Percentiles rank a stretch among this genome's conserved stretches.
Evolutionary conservation across 2,797 vertebrate genomes (phyloP).

Genomic region (Pseudochromis fuscus): DNA sequence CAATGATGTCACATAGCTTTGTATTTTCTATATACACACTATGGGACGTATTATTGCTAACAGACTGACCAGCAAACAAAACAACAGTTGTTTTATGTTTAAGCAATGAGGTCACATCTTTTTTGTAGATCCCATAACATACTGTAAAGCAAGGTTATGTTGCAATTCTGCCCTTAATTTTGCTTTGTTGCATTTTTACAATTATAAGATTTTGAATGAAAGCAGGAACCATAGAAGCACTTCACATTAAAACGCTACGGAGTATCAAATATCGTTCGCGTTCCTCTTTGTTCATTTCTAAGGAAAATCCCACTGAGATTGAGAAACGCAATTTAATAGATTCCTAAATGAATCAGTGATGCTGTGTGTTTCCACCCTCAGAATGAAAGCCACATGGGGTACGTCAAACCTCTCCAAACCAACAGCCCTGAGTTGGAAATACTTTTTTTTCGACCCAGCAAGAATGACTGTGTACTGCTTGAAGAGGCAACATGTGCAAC

Average conservation of each 20-base stretch:
- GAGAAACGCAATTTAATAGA: conserved; percentile 55
- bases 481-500: conserved; percentile 49
- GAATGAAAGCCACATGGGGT: conserved; percentile 79
- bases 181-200: too few relatives aligned
- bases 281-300: conserved; percentile 46
- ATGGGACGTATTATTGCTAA: too few relatives aligned
- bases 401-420: conserved; percentile 66
- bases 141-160: neutral
- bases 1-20: too few relatives aligned
- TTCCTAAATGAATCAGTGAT: conserved; percentile 62
- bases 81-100: too few relatives aligned
- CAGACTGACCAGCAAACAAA: too few relatives aligned
- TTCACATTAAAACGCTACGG: conserved; percentile 3
- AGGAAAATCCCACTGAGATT: conserved; percentile 52
- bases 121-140: neutral
- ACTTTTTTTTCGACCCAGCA: conserved; percentile 19
- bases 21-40: too few relatives aligned
- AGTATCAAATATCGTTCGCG: conserved; percentile 24
- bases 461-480: conserved; percentile 44
- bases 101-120: too few relatives aligned
- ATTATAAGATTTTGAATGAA: neutral
- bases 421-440: conserved; percentile 65
- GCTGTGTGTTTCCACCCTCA: conserved; percentile 68
- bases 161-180: neutral
- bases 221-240: conserved; percentile 1